phyloP scores from a whole-genome alignment of 2,113 vertebrate genomes.

The Oreocharis arfaki region DNA sequence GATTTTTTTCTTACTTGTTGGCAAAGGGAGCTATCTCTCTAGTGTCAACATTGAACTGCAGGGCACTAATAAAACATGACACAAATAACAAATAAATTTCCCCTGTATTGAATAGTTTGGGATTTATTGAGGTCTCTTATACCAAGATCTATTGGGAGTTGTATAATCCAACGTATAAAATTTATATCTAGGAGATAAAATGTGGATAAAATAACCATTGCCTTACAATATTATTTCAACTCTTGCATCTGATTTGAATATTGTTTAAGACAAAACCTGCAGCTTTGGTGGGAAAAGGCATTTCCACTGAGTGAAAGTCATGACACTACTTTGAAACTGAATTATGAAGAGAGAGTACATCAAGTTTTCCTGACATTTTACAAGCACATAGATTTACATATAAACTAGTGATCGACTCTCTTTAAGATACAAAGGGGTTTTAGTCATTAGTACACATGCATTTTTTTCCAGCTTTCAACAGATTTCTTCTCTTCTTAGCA shows the following conservation, averaged over 20 bases:
- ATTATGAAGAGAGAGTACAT: not conserved
- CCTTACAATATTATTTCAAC: slow-evolving; percentile 36
- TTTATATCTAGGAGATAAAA: slow-evolving; percentile 41
- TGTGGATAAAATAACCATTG: slow-evolving; percentile 50
- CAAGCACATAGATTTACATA: slow-evolving; percentile 36
- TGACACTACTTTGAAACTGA: not conserved
- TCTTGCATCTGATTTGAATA: slow-evolving; percentile 36
- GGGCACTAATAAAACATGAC: slow-evolving; percentile 58
- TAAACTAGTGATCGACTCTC: not conserved
- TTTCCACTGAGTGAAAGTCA: not conserved
- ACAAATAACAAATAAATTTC: slow-evolving; percentile 61
- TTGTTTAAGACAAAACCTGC: slow-evolving; percentile 2
- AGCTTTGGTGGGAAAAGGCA: not conserved
- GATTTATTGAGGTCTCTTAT: slow-evolving; percentile 58
- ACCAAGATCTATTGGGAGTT: slow-evolving; percentile 40
- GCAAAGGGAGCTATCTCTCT: not conserved
- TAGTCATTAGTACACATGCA: not conserved
- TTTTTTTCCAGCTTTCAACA: not conserved
- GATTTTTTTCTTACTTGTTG: slow-evolving; percentile 25
- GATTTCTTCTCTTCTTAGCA: not conserved
- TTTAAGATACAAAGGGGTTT: not conserved
- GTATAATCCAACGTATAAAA: slow-evolving; percentile 5
- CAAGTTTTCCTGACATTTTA: slow-evolving; percentile 22
- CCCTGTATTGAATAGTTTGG: slow-evolving; percentile 30
- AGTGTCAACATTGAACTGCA: slow-evolving; percentile 30